These are phyloP conservation scores for Aphrocallistes beatrix DNA, from an alignment of 37 sponge, comb jelly and placozoan species.

Conservation along the genomic window DNA sequence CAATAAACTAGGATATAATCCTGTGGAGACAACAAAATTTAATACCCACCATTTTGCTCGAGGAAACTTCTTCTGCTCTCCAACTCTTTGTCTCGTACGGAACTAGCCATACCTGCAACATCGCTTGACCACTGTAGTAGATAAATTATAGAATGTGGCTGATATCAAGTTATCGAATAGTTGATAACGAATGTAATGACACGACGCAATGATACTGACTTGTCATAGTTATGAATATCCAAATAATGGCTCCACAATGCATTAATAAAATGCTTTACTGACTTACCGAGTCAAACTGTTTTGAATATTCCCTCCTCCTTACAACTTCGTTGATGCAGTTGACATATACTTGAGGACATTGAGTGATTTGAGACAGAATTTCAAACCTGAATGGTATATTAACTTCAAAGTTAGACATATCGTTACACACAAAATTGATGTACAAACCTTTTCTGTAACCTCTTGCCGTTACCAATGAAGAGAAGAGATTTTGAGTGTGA, in stretches of 20 bases:
- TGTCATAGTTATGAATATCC: too few species aligned
- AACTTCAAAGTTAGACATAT: too few species aligned
- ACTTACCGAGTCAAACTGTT: background rate
- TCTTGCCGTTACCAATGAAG: constrained; percentile 4
- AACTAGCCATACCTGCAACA: background rate
- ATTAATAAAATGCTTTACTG: too few species aligned
- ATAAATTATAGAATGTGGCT: background rate
- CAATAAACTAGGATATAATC: background rate
- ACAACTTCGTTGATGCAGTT: background rate
- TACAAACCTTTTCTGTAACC: background rate
- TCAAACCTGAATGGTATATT: background rate
- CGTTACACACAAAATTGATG: background rate
- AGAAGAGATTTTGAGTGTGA: background rate
- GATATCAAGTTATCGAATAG: too few species aligned
- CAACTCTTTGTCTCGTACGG: background rate
- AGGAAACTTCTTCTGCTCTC: background rate
- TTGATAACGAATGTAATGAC: too few species aligned
- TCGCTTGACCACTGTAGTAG: background rate
- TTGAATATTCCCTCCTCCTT: background rate
- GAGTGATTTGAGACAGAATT: background rate
- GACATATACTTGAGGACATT: background rate
- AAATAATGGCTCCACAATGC: too few species aligned
- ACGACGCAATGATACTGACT: too few species aligned
- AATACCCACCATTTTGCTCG: background rate
- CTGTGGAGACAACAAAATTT: background rate